Conservation (phyloP, 2,113 vertebrate genomes). For the Dendrocopos noguchii region DNA sequence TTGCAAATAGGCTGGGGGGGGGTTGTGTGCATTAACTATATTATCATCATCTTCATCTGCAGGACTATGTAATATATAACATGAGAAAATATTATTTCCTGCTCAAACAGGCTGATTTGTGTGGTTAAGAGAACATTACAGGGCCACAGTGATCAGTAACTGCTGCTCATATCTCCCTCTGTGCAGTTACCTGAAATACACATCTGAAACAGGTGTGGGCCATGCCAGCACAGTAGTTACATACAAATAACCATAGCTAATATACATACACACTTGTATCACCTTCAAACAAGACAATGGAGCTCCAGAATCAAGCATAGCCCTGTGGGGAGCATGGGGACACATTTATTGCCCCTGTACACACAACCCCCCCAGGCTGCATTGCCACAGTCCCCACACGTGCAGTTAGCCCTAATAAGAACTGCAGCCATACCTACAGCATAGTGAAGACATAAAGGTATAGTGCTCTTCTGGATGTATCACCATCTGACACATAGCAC, state of each 20-base stretch:
- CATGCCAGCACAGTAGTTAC: neutral
- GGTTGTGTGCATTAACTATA: neutral
- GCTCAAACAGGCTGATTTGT: neutral
- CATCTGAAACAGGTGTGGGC: neutral
- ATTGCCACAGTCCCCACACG: no score
- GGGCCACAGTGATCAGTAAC: neutral
- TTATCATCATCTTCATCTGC: neutral
- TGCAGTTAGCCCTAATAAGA: neutral
- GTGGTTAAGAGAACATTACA: neutral
- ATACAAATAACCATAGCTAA: neutral
- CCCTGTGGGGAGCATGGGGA: neutral
- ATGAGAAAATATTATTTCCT: neutral
- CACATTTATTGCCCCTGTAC: no score
- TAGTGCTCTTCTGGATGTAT: neutral
- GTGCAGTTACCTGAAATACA: no score
- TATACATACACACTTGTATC: fast-evolving
- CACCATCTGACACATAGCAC: neutral
- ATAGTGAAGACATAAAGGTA: neutral
- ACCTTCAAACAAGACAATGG: neutral
- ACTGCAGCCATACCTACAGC: neutral
- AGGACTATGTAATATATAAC: neutral
- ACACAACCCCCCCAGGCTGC: neutral
- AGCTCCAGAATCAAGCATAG: neutral
- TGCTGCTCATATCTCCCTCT: neutral
- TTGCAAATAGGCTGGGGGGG: neutral